A percentile compares a stretch with the other conserved stretches of the same genome.
Evolutionary conservation across 2,113 vertebrate genomes (phyloP).

Genomic region (Chloroceryle aenea): DNA sequence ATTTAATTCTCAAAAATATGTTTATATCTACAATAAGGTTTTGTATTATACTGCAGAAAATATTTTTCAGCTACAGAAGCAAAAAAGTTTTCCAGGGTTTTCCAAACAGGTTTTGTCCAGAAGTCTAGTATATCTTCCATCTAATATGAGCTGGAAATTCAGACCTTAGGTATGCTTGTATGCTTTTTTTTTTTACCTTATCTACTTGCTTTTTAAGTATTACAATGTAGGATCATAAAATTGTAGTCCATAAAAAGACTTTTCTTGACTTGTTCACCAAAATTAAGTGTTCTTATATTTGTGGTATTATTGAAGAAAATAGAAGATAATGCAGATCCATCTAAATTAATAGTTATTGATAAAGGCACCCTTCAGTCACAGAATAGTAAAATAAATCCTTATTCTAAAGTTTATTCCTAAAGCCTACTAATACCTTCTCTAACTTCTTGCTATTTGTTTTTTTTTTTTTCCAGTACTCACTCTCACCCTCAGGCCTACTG

Average conservation of each 20-base stretch:
- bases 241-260: neutral
- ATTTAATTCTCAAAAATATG: neutral
- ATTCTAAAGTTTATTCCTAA: neutral
- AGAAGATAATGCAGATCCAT: neutral
- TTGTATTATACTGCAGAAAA: neutral
- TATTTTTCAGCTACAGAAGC: neutral
- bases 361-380: neutral
- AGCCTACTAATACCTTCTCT: neutral
- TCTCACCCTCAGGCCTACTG: neutral
- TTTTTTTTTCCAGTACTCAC: neutral
- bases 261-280: neutral
- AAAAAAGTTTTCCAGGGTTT: neutral
- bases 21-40: neutral
- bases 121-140: neutral
- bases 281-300: neutral
- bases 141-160: neutral
- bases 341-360: neutral
- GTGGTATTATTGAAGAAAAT: neutral
- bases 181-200: neutral
- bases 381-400: neutral
- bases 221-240: neutral
- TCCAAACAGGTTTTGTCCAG: neutral
- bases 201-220: neutral
- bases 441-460: neutral
- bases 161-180: neutral